These are phyloP conservation scores for Geodia barretti DNA, from an alignment of 37 sponge, comb jelly and placozoan genomes.

Conservation along the genomic window DNA sequence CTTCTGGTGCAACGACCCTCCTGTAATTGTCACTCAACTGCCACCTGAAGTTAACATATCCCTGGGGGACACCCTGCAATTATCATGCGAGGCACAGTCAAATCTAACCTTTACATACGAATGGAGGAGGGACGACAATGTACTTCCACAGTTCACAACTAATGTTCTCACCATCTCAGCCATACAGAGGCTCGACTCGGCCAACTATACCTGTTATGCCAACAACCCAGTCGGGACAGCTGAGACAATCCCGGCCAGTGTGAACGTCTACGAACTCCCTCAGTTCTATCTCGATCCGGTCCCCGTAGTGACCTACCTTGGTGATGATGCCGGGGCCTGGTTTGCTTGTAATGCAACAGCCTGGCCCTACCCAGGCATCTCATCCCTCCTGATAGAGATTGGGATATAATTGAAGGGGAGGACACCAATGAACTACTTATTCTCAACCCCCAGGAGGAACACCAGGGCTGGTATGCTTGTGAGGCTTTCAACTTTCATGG, in stretches of 20 bases:
- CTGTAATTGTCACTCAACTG: conserved; percentile 1
- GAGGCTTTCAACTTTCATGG: conserved; percentile 24
- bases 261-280: conserved; percentile 23
- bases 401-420: conserved; percentile 1
- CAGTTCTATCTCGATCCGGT: not conserved
- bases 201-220: conserved; percentile 25
- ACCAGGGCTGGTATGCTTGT: conserved; percentile 54
- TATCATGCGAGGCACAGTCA: conserved; percentile 17
- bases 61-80: not conserved
- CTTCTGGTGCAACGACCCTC: conserved; percentile 14
- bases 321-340: conserved; percentile 27
- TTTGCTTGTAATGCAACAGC: conserved; percentile 40
- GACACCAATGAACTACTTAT: conserved; percentile 22
- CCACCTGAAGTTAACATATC: not conserved
- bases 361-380: conserved; percentile 20
- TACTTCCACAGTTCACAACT: not conserved
- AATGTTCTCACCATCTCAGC: not conserved
- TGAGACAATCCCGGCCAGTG: not conserved
- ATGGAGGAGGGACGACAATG: conserved; percentile 22
- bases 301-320: conserved; percentile 6
- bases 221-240: conserved; percentile 15
- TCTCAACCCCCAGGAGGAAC: conserved; percentile 13
- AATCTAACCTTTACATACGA: not conserved
- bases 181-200: conserved; percentile 4
- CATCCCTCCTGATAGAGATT: not conserved